Conservation (phyloP, 1,140 invertebrate species). For the Cheumatopsyche charites region DNA sequence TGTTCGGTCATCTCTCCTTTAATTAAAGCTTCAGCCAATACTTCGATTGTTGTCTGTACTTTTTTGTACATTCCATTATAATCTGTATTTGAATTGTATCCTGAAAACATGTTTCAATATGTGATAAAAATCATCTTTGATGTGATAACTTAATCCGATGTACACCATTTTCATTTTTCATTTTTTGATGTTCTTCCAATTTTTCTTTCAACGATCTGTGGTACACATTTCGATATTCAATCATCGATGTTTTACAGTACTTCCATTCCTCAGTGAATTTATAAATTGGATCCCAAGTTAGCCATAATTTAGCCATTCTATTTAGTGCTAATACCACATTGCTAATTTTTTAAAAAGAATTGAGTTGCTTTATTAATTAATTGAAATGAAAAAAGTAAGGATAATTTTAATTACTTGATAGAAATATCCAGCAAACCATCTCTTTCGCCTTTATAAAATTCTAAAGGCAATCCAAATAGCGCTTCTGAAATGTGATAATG, state of each 20-base stretch:
- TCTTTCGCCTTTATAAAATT: constrained; percentile 10
- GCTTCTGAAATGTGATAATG: constrained; percentile 12
- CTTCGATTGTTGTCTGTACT: not conserved
- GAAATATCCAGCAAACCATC: not conserved
- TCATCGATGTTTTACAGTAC: not conserved
- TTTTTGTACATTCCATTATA: no score
- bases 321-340: not conserved
- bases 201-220: constrained; percentile 4
- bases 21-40: not conserved
- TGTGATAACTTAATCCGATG: no score
- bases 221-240: not conserved
- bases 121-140: no score
- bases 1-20: not conserved
- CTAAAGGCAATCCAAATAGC: not conserved
- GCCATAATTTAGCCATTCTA: constrained; percentile 11
- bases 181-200: not conserved
- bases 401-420: not conserved
- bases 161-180: no score
- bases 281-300: not conserved
- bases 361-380: no score
- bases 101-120: no score
- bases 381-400: no score
- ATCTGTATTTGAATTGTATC: no score
- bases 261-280: not conserved
- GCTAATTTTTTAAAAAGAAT: no score